Evolutionary conservation across 1,140 invertebrate species (phyloP).

Genomic region (Diorhabda sublineata): DNA sequence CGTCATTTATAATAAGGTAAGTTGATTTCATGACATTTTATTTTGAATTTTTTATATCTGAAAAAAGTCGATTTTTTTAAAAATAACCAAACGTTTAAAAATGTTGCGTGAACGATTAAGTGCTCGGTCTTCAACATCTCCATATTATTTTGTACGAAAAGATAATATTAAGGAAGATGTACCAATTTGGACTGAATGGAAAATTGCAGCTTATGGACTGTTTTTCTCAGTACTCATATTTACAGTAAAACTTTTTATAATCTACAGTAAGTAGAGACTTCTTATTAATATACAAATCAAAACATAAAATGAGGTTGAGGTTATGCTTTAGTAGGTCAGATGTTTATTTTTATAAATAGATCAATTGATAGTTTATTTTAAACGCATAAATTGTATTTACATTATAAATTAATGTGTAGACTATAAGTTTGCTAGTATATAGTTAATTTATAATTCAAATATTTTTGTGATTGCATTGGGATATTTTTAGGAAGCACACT

Average conservation of each 20-base stretch:
- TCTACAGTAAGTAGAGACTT: conserved; percentile 33
- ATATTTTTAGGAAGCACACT: conserved; percentile 34
- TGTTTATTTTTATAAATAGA: conserved; percentile 5
- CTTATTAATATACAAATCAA: not conserved
- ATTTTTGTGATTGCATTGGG: not conserved
- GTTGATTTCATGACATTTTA: conserved; percentile 21
- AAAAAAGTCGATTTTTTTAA: not conserved
- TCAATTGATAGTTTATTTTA: not conserved
- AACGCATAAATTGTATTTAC: not conserved
- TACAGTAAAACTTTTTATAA: conserved; percentile 29
- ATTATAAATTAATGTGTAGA: too few species aligned
- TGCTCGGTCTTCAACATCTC: conserved; percentile 19
- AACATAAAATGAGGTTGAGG: conserved; percentile 14
- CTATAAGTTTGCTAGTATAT: too few species aligned
- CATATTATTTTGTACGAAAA: conserved; percentile 15
- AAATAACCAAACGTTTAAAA: not conserved
- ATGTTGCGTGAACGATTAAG: conserved; percentile 27
- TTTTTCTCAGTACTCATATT: conserved; percentile 35
- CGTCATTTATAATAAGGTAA: conserved; percentile 26
- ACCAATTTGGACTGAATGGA: conserved; percentile 30
- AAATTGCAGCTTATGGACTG: conserved; percentile 35
- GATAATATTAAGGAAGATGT: conserved; percentile 24
- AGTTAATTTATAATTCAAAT: too few species aligned
- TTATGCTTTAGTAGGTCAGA: not conserved
- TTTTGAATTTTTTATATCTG: not conserved